Evolutionary conservation across 2,888 invertebrate genomes (phyloP).

Genomic region (Tenthredo livida): DNA sequence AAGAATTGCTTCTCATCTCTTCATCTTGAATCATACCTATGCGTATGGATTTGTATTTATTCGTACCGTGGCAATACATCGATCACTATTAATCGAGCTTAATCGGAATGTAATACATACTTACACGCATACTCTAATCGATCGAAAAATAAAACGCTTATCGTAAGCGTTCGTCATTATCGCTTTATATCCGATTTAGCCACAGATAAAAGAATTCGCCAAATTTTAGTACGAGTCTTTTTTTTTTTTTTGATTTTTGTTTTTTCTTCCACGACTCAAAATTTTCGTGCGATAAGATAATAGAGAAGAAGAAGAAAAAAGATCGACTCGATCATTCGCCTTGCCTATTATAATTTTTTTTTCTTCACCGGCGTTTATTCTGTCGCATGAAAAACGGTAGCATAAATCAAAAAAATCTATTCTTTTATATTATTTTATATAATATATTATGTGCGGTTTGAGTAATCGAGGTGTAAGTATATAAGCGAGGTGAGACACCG

Average conservation of each 20-base stretch:
- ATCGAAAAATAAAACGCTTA: not conserved
- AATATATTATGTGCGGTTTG: not conserved
- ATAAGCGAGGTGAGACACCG: not conserved
- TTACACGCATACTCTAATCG: not conserved
- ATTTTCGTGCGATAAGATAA: not conserved
- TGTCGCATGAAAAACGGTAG: not conserved
- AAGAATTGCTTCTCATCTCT: not conserved
- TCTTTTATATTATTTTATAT: no score
- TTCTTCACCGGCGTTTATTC: not conserved
- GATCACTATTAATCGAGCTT: not conserved
- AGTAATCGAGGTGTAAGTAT: slow-evolving; percentile 8
- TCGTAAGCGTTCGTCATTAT: not conserved
- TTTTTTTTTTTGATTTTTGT: no score
- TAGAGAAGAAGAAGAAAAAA: not conserved
- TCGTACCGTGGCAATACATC: not conserved
- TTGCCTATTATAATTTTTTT: not conserved
- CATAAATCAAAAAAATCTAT: not conserved
- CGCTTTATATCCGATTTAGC: not conserved
- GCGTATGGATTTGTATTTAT: not conserved
- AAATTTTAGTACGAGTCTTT: not conserved
- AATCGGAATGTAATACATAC: not conserved
- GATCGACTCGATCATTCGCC: not conserved
- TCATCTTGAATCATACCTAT: not conserved
- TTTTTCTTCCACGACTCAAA: not conserved
- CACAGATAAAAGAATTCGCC: not conserved